Conservation (phyloP, 2,113 vertebrate genomes). For the Dermatemys mawii region DNA sequence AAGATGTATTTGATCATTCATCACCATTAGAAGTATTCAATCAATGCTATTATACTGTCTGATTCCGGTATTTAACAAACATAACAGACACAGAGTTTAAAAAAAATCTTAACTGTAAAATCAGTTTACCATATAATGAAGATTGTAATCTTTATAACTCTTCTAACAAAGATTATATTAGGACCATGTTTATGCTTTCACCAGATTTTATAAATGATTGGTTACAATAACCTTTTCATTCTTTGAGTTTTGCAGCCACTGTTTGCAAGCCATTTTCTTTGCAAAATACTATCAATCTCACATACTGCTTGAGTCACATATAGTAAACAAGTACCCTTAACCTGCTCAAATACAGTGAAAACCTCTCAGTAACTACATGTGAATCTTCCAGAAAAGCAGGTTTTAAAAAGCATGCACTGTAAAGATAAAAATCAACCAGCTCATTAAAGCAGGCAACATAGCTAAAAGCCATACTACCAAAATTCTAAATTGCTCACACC, state of each 20-base stretch:
- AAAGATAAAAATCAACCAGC: conserved; percentile 16
- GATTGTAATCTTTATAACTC: accelerated
- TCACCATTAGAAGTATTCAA: background rate
- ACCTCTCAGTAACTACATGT: background rate
- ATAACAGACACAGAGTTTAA: background rate
- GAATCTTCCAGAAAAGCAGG: background rate
- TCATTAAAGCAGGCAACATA: background rate
- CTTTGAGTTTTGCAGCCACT: background rate
- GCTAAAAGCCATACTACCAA: background rate
- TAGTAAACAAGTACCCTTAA: background rate
- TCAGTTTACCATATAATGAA: background rate
- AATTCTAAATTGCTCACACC: background rate
- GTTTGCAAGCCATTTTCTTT: background rate
- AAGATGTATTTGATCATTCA: background rate
- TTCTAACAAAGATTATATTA: background rate
- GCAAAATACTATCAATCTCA: background rate
- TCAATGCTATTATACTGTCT: background rate
- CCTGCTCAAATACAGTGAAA: background rate
- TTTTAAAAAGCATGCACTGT: background rate
- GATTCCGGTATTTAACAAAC: background rate
- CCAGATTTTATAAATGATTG: background rate
- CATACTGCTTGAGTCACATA: background rate
- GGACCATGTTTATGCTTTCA: background rate
- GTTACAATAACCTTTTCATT: background rate
- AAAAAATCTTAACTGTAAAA: background rate